phyloP scores from a whole-genome alignment of 1,140 invertebrate species.

The Micrasema minimum region DNA sequence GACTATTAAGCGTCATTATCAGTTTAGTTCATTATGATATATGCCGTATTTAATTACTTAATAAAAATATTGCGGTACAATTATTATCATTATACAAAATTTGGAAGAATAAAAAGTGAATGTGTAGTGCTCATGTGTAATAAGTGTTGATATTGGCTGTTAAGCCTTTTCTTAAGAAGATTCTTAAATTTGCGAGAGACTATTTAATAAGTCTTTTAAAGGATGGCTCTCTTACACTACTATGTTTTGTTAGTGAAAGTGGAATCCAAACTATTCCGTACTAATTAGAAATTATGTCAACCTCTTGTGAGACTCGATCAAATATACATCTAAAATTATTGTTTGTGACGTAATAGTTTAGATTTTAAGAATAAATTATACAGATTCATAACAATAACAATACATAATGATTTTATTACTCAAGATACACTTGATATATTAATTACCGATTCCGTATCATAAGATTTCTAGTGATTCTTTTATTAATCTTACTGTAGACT shows the following conservation, averaged over 20 bases:
- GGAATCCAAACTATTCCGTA: not conserved
- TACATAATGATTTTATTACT: not conserved
- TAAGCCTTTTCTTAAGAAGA: constrained; percentile 18
- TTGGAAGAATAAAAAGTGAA: constrained; percentile 31
- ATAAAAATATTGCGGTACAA: constrained; percentile 24
- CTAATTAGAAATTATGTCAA: constrained; percentile 28
- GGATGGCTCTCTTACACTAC: constrained; percentile 32
- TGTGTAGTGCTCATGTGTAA: constrained; percentile 24
- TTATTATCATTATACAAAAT: constrained; percentile 5
- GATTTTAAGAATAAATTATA: constrained; percentile 1
- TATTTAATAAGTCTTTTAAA: constrained; percentile 33
- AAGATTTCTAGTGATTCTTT: constrained; percentile 5
- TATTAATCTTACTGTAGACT: not conserved
- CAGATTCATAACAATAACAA: not conserved
- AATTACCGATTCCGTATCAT: not conserved
- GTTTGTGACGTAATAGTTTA: not conserved
- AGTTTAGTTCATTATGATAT: constrained; percentile 39
- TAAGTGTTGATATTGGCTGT: constrained; percentile 13
- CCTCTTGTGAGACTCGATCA: constrained; percentile 36
- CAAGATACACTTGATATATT: too few species aligned
- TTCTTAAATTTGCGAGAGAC: constrained; percentile 21
- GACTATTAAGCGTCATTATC: constrained; percentile 50
- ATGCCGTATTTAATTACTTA: constrained; percentile 18
- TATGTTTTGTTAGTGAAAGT: constrained; percentile 4
- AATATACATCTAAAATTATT: not conserved